A percentile compares a stretch with the other conserved stretches of the same genome.
Evolutionary conservation across 2,888 invertebrate species (phyloP).

Genomic region (Eilema caniola): DNA sequence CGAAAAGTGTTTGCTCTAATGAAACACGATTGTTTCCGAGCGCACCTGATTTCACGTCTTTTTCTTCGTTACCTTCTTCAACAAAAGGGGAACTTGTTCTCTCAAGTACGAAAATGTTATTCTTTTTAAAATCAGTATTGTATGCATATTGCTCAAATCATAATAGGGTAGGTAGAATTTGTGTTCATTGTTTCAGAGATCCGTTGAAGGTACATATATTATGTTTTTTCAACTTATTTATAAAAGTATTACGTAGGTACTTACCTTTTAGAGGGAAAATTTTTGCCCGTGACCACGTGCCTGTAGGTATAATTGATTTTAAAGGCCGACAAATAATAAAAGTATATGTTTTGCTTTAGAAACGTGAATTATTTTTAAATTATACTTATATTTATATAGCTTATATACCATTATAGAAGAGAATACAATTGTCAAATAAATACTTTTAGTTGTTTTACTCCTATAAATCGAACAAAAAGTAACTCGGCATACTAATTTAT

Average conservation of each 20-base stretch:
- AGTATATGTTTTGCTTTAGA: no score
- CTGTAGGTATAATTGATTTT: no score
- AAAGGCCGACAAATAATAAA: no score
- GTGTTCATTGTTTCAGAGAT: not conserved
- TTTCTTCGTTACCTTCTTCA: constrained; percentile 46
- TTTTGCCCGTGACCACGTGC: no score
- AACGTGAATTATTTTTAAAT: no score
- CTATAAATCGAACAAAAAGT: not conserved
- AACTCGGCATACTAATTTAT: not conserved
- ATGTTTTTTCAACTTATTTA: no score
- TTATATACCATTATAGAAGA: not conserved
- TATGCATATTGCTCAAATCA: constrained; percentile 39
- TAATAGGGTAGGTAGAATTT: constrained; percentile 36
- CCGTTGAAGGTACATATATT: not conserved
- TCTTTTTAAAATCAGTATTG: constrained; percentile 46
- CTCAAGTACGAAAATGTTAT: constrained; percentile 55
- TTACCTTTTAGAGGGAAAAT: no score
- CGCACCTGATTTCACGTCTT: constrained; percentile 59
- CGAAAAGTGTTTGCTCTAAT: constrained; percentile 53
- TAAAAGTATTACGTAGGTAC: no score
- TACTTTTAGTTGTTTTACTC: not conserved
- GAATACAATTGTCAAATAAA: not conserved
- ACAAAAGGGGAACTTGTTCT: constrained; percentile 48
- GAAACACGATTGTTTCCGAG: constrained; percentile 60
- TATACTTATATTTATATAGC: no score